These are phyloP conservation scores for Chelonus insularis DNA, from an alignment of 1,140 invertebrate species.

Conservation along the genomic window DNA sequence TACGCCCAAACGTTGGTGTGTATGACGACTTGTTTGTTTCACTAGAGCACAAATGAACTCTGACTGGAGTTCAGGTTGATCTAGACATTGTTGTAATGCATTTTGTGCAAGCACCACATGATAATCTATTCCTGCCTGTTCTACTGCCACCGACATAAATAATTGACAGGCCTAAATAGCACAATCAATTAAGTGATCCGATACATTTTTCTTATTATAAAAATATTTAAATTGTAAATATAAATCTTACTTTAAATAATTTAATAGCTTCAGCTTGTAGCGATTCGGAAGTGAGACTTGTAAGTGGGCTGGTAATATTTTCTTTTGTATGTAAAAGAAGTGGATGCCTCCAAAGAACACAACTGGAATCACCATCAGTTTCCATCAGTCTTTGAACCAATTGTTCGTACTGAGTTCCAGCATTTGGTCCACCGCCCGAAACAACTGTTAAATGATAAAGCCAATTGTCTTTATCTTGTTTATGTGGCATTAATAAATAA, in stretches of 20 bases:
- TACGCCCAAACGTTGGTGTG: conserved; percentile 80
- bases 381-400: conserved; percentile 94
- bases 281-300: conserved; percentile 81
- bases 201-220: background rate
- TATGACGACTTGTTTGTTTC: conserved; percentile 89
- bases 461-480: conserved; percentile 92
- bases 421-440: conserved; percentile 85
- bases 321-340: conserved; percentile 89
- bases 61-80: conserved; percentile 85
- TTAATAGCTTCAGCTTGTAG: conserved; percentile 90
- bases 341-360: conserved; percentile 92
- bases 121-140: conserved; percentile 93
- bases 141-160: conserved; percentile 91
- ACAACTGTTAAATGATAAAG: conserved; percentile 93
- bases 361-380: conserved; percentile 90
- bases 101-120: conserved; percentile 94
- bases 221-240: conserved; percentile 1
- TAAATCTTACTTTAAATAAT: conserved; percentile 81
- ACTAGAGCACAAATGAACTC: conserved; percentile 90
- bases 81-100: conserved; percentile 86
- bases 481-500: conserved; percentile 86
- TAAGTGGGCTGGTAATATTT: conserved; percentile 80
- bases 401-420: conserved; percentile 93
- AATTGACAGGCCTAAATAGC: conserved; percentile 81
- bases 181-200: no score